Evolutionary conservation across 2,797 vertebrate species (phyloP).

Genomic region (Labeo calbasu): DNA sequence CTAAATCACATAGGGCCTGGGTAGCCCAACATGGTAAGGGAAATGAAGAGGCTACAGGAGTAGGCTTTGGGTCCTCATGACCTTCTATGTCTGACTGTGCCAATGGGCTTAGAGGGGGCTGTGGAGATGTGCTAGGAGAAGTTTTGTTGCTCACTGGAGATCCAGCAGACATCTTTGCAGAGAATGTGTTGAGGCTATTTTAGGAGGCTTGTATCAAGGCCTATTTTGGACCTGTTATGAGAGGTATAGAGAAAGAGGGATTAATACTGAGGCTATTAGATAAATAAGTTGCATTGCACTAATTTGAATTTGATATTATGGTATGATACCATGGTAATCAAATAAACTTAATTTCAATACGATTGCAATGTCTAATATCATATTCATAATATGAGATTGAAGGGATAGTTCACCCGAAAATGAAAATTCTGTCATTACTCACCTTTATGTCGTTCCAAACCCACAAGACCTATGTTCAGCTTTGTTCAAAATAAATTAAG

Average conservation of each 20-base stretch:
- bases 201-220: conserved; percentile 1
- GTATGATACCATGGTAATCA: not conserved
- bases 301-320: not conserved
- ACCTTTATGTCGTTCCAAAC: too few species aligned
- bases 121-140: conserved; percentile 56
- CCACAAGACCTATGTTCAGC: too few species aligned
- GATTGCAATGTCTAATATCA: not conserved
- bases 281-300: not conserved
- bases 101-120: conserved; percentile 53
- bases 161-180: conserved; percentile 65
- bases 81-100: conserved; percentile 52
- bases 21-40: conserved; percentile 71
- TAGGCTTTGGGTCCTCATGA: conserved; percentile 50
- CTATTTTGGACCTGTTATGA: conserved; percentile 10
- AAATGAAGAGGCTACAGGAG: conserved; percentile 47
- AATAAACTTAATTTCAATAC: not conserved
- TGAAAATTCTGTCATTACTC: too few species aligned
- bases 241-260: not conserved
- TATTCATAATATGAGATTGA: not conserved
- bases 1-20: conserved; percentile 71
- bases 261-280: not conserved
- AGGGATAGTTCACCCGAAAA: too few species aligned
- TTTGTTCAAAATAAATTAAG: too few species aligned
- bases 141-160: conserved; percentile 62
- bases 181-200: conserved; percentile 20